Base-by-base conservation (phyloP, 1,140 invertebrate species). In the Drosophila nigrodunni region DNA sequence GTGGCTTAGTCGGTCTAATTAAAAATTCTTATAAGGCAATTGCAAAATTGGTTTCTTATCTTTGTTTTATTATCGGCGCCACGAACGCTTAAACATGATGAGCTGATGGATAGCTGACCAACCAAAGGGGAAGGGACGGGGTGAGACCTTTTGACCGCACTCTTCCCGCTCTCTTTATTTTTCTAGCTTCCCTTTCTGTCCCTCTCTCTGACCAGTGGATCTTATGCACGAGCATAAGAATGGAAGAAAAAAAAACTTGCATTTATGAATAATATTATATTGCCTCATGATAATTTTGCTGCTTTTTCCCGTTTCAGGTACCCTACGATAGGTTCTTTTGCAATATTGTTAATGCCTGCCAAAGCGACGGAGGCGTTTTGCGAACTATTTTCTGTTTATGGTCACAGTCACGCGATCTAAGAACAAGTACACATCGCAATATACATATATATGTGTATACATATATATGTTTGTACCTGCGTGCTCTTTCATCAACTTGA, bases 1-100 rank as follows among this genome's bases (percentile, higher is more conserved):
- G 66, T 52, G 62, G 83, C 68, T 88, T 70, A 76, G 74, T 72
- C 57, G 46, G 67, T 60, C 80, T 91, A 91, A 91, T 91, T 91
- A 91, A 88, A 91, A 91, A 91, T 91, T 91, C 89, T 72, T 80
- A 66, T 69, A 80, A 78, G 72, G 78, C 89, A 91, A 91, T 89
- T 88, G 80, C 85, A 78, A 91, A 91, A 91, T 91, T 91, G 79
- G 88, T 80, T 90, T 85, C 88, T 91, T 91, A 91, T 91, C 89
- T 86, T 68, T 62, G 49, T 79, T 82, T 90, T 91, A 91, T 91
- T 81, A 91, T 91, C 89, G 80, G 88, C 85, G 78, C 82, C 78
- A 88, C 85, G 80, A 88, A 91, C 75, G 68, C 77, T 82, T 75
- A 60, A 80, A 83, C 74, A 80, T 91, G 88, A 91, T 91, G 88